Evolutionary conservation across 2,797 vertebrate species (phyloP), one percentile per base, ranked within the genome.

Genomic region (Acipenser oxyrinchus): DNA sequence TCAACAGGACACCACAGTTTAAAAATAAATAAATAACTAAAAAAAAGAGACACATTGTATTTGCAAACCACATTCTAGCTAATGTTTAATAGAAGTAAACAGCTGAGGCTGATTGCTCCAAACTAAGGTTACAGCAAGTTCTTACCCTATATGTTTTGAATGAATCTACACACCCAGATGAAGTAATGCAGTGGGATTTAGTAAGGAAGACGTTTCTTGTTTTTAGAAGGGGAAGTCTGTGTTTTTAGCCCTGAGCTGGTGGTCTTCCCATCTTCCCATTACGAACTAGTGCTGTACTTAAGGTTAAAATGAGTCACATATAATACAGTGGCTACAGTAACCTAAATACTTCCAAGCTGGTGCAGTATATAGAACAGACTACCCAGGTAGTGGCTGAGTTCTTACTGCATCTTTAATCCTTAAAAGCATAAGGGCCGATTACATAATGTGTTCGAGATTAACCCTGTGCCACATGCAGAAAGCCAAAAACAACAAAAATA

Each of bases 161-260:
- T 69, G 73, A 78, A 76, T 66, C 78, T 74, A 81, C 81, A 83
- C 84, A 81, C 83, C 84, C 83, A 76, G 73, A 79, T 86, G 81
- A 86, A 77, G 81, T 84, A 72, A 86, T 86, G 76, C 78, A 78
- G 74, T 74, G 70, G 76, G 78, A 78, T 75, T 70, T 73, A 70
- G 75, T 70, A 65, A 78, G 74, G 72, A 81, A 49, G 76, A 76
- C 72, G 69, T 69, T 82, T 82, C 76, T 82, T 83, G 73, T 80
- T 73, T 69, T 58, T 57, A 65, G 50, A 53, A 59, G 77, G 76
- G 82, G 80, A 78, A 73, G 66, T 81, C 69, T 76, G 77, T 72
- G 65, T 75, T 72, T 72, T 73, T 71, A 76, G 79, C 76, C 70
- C 70, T 71, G 78, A 77, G 82, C 82, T 64, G 53, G 73, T 77